Percentiles rank a stretch among this genome's conserved stretches.
phyloP scores from a whole-genome alignment of 2,888 invertebrate genomes.

The Graphium colonna region DNA sequence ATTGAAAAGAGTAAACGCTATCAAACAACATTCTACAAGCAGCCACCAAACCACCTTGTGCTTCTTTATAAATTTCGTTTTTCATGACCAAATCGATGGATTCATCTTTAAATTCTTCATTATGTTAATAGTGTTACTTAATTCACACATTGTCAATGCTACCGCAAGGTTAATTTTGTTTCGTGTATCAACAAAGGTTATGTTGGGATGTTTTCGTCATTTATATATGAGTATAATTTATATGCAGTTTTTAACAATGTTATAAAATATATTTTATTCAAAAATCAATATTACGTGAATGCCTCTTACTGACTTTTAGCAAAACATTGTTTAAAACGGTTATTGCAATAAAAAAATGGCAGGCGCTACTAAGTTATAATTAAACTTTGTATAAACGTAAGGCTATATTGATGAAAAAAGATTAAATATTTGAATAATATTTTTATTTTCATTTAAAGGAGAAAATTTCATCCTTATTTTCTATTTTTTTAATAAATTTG shows the following conservation, averaged over 20 bases:
- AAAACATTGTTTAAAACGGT: too few species aligned
- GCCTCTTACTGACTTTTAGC: conserved; percentile 5
- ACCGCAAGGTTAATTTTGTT: conserved; percentile 12
- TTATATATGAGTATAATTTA: background rate
- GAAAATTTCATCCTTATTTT: too few species aligned
- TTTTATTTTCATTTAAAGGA: too few species aligned
- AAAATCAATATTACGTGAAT: background rate
- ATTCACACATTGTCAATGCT: conserved; percentile 18
- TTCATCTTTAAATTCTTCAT: conserved; percentile 1
- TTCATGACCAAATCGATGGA: conserved; percentile 8
- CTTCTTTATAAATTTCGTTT: conserved; percentile 1
- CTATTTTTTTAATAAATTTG: too few species aligned
- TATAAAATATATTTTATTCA: too few species aligned
- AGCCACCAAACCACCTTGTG: conserved; percentile 1
- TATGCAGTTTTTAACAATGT: background rate
- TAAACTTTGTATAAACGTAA: too few species aligned
- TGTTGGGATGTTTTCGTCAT: background rate
- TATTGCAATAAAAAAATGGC: too few species aligned
- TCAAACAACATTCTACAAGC: conserved; percentile 4
- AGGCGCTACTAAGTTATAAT: too few species aligned
- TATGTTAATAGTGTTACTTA: conserved; percentile 11
- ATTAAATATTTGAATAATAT: too few species aligned
- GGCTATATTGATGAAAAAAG: too few species aligned
- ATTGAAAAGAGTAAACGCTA: background rate
- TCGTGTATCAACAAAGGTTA: conserved; percentile 4